These are phyloP conservation scores for Antigone vipio DNA, from an alignment of 2,113 vertebrate genomes.

Conservation along the genomic window DNA sequence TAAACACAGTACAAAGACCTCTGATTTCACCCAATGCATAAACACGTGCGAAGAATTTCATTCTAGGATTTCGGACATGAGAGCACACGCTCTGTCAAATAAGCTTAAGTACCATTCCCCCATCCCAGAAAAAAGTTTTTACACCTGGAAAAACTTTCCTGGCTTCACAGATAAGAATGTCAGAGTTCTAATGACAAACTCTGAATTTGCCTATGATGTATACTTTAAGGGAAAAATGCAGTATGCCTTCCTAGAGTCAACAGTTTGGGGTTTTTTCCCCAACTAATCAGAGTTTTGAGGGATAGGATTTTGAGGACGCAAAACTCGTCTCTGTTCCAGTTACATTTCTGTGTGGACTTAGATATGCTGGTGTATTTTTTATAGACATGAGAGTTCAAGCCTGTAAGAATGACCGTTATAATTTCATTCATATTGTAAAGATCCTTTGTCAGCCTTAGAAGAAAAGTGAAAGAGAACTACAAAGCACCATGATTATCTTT, in stretches of 20 bases:
- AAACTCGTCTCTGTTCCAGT: not conserved
- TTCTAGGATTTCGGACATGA: not conserved
- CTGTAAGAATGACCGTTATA: not conserved
- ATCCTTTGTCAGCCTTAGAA: not conserved
- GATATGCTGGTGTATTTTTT: not conserved
- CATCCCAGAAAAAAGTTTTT: not conserved
- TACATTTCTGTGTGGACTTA: not conserved
- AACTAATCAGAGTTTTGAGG: not conserved
- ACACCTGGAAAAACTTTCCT: not conserved
- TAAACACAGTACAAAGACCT: conserved; percentile 51
- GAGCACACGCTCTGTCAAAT: not conserved
- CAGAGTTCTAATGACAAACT: not conserved
- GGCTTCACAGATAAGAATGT: not conserved
- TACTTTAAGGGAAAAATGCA: not conserved
- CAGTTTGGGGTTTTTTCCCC: accelerated
- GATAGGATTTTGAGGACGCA: not conserved
- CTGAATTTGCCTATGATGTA: not conserved
- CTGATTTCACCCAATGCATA: conserved; percentile 20
- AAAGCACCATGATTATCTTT: not conserved
- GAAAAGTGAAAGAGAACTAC: not conserved
- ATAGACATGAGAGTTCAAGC: not conserved
- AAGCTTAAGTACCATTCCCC: not conserved
- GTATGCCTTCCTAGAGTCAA: not conserved
- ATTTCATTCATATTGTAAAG: not conserved
- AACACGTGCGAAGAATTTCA: conserved; percentile 22